Percentiles rank a stretch among this genome's conserved stretches.
phyloP scores from a whole-genome alignment of 2,113 vertebrate species.

The Hippocampus zosterae region DNA sequence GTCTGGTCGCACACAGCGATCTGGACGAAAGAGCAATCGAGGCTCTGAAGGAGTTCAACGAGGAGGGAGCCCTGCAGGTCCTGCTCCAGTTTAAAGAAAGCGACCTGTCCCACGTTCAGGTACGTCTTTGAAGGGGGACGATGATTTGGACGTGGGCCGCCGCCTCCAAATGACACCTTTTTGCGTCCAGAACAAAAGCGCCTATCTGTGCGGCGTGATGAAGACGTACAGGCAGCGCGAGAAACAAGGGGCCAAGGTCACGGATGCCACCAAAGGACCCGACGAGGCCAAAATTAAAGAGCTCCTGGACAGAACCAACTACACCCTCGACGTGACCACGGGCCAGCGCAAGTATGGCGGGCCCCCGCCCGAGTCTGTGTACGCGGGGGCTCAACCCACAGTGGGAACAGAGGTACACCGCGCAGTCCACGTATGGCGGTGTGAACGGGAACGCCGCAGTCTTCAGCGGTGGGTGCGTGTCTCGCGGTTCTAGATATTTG shows the following conservation, averaged over 20 bases:
- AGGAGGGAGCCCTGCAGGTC: conserved; percentile 94
- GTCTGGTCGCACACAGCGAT: conserved; percentile 95
- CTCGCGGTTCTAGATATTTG: conserved; percentile 81
- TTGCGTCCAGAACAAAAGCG: conserved; percentile 93
- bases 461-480: neutral
- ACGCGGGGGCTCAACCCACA: conserved; percentile 87
- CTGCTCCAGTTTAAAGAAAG: conserved; percentile 98
- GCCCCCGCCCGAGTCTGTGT: conserved; percentile 88
- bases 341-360: conserved; percentile 97
- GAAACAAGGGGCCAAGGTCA: conserved; percentile 96
- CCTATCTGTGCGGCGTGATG: conserved; percentile 99
- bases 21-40: conserved; percentile 96
- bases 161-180: neutral
- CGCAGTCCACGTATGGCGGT: too few species aligned
- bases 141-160: neutral
- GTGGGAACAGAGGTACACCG: conserved; percentile 89
- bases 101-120: conserved; percentile 97
- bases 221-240: conserved; percentile 98
- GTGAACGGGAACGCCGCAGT: neutral
- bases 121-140: conserved; percentile 52
- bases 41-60: conserved; percentile 97
- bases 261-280: conserved; percentile 93
- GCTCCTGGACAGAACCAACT: conserved; percentile 90
- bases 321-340: conserved; percentile 97
- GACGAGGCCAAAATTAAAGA: conserved; percentile 97